Conservation (phyloP, 1,140 invertebrate species). For the Epicauta chinensis region DNA sequence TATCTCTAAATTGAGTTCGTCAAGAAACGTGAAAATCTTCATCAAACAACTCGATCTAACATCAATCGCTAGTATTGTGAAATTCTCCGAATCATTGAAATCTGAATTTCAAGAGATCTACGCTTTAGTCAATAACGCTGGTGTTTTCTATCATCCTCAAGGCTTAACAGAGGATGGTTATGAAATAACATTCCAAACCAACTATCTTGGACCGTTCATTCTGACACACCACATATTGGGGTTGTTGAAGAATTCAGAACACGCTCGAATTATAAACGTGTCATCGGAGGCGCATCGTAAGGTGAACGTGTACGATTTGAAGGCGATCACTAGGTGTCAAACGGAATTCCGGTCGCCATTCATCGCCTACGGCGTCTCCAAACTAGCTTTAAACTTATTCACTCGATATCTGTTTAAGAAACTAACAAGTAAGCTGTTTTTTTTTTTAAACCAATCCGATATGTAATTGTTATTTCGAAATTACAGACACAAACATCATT, state of each 20-base stretch:
- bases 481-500: constrained; percentile 36
- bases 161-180: constrained; percentile 50
- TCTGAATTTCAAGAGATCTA: constrained; percentile 36
- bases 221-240: constrained; percentile 36
- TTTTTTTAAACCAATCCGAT: background rate
- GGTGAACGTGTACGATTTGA: constrained; percentile 37
- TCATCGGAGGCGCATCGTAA: constrained; percentile 37
- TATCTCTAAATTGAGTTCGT: constrained; percentile 19
- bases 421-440: constrained; percentile 22
- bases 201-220: constrained; percentile 49
- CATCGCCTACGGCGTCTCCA: constrained; percentile 37
- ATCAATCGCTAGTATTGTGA: constrained; percentile 34
- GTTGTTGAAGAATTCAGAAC: constrained; percentile 27
- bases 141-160: constrained; percentile 50
- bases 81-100: constrained; percentile 32
- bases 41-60: constrained; percentile 37
- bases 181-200: constrained; percentile 57
- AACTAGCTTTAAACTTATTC: constrained; percentile 37
- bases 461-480: background rate
- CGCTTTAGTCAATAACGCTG: constrained; percentile 58
- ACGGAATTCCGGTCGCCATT: constrained; percentile 33
- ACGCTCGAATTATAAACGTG: constrained; percentile 39
- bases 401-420: constrained; percentile 32
- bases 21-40: constrained; percentile 36
- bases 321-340: constrained; percentile 32